Percentiles rank a stretch among this genome's conserved stretches.
These are phyloP conservation scores for Callopanchax toddi DNA, from an alignment of 2,113 vertebrate species.

Conservation along the genomic window DNA sequence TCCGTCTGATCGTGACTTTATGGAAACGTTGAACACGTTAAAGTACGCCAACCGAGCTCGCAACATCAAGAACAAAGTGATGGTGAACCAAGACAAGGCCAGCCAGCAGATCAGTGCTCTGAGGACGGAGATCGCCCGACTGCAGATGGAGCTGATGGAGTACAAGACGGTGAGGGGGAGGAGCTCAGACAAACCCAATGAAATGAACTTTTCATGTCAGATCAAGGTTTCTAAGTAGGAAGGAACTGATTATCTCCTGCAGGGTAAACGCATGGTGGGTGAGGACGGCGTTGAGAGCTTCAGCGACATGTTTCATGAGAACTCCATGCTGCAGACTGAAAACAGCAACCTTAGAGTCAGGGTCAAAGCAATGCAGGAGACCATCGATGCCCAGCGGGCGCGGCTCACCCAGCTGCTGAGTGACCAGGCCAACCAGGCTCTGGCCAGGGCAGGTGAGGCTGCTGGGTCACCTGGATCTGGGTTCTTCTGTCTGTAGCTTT, in stretches of 20 bases:
- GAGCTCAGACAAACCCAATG: not conserved
- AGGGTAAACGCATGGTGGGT: conserved; percentile 94
- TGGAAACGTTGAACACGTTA: conserved; percentile 95
- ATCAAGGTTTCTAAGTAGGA: too few species aligned
- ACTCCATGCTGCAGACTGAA: conserved; percentile 96
- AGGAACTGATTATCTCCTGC: too few species aligned
- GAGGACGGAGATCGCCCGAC: conserved; percentile 91
- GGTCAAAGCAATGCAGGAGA: conserved; percentile 99
- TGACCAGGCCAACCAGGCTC: conserved; percentile 90
- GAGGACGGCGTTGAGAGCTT: conserved; percentile 95
- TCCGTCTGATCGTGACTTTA: conserved; percentile 97
- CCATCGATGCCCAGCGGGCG: conserved; percentile 87
- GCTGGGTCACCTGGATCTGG: not conserved
- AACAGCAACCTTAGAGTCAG: conserved; percentile 93
- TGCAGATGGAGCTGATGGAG: conserved; percentile 98
- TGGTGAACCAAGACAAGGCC: conserved; percentile 96
- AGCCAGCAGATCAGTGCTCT: conserved; percentile 95
- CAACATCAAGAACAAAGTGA: conserved; percentile 98
- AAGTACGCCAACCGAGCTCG: conserved; percentile 96
- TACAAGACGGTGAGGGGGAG: conserved; percentile 90
- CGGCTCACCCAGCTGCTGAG: conserved; percentile 90
- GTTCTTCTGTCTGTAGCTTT: not conserved
- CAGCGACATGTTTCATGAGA: conserved; percentile 98
- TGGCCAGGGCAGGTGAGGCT: conserved; percentile 86
- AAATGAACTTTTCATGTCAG: not conserved